Base-by-base conservation (phyloP, 2,113 vertebrate genomes). In the Axis porcinus region DNA sequence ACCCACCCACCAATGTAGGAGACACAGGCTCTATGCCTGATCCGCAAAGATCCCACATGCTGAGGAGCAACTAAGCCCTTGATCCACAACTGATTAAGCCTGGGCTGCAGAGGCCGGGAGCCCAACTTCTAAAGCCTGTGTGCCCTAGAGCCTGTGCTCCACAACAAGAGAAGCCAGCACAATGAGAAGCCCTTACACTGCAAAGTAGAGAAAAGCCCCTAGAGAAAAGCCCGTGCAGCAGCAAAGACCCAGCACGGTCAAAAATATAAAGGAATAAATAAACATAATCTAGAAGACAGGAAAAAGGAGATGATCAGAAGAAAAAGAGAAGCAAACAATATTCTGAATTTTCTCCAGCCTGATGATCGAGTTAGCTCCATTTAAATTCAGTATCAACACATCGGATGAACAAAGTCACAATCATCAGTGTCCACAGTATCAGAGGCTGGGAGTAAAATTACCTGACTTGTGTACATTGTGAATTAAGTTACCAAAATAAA, bases 401-500 rank as follows among this genome's bases (percentile, higher is more conserved):
- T 93, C 13, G 27, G 17, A 79, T 40, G 45, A 57, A 86, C 74
- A 4, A 27, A 95, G 82, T 89, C 58, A 60, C 8, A 33, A 15
- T 57, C 36, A 50, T 64, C 78, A 17, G 76, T 19, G n/a, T 17
- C 74, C 86, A 67, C 76, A 60, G 76, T 30, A 55, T 55, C 52
- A 84, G 86, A 94, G 91, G 94, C 85, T 17, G 4, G 88, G 15
- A 64, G 15, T 9, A 2, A 30, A 36, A 82, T 78, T 93, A 93
- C 33, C 47, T 58, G 93, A 97, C 47, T 93, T 96, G 52, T 0
- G 5, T 76, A 96, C 36, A 94, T 60, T 89, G 85, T 58, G 97
- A 97, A 98, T 67, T 92, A 89, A 98, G 23, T 95, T 92, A 92
- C 54, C 94, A 76, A 95, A 93, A 30, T 94, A 78, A 81, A 85